Percentiles rank a stretch among this genome's conserved stretches.
These are phyloP conservation scores for sheep (Ovis aries) DNA, from an alignment of 2,113 vertebrate species.

Conservation along the genomic window ARS-UI_Ramb_v3.0 NC_056057.1:61414001-61414500, in stretches of 20 bases:
- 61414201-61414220: too few relatives aligned
- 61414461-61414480: neutral
- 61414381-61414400: neutral
- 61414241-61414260: neutral
- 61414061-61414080: too few relatives aligned
- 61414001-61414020: too few relatives aligned
- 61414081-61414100: too few relatives aligned
- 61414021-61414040: too few relatives aligned
- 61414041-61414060: too few relatives aligned
- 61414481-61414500: neutral
- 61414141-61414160: neutral
- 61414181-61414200: neutral
- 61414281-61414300: neutral
- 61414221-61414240: neutral
- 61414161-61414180: neutral
- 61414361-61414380: neutral
- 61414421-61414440: neutral
- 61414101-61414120: too few relatives aligned
- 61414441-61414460: neutral
- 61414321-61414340: neutral
- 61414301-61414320: neutral
- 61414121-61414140: neutral
- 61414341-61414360: neutral
- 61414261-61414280: neutral
- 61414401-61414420: neutral